Conservation (phyloP, 2,113 vertebrate species). For the Scomber colias region DNA sequence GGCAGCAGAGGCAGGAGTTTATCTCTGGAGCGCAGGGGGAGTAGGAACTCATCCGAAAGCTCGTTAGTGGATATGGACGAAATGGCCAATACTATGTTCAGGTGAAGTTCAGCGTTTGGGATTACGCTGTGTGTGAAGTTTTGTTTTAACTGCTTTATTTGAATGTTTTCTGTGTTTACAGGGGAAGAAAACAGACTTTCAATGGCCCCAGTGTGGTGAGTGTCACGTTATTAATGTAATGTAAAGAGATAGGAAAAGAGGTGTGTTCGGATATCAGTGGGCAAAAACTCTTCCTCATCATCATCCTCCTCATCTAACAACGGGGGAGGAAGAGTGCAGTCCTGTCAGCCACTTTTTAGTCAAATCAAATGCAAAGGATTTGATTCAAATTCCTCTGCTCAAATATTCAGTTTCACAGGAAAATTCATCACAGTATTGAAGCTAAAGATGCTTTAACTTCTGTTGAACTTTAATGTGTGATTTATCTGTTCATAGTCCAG, state of each 20-base stretch:
- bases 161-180: slow-evolving; percentile 53
- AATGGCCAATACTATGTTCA: slow-evolving; percentile 81
- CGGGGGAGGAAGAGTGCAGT: too few species aligned
- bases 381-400: too few species aligned
- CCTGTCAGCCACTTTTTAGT: too few species aligned
- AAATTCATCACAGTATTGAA: too few species aligned
- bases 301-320: too few species aligned
- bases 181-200: slow-evolving; percentile 76
- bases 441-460: too few species aligned
- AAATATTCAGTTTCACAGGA: too few species aligned
- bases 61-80: slow-evolving; percentile 89
- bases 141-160: background rate
- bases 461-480: background rate
- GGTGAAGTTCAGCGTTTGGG: slow-evolving; percentile 69
- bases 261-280: too few species aligned
- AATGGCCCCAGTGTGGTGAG: slow-evolving; percentile 81
- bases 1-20: slow-evolving; percentile 85
- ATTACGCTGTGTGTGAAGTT: background rate
- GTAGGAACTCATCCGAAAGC: slow-evolving; percentile 88
- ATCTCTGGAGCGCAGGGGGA: slow-evolving; percentile 88
- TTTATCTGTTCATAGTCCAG: slow-evolving; percentile 67
- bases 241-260: too few species aligned
- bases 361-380: too few species aligned
- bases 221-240: slow-evolving; percentile 1
- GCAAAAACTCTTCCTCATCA: too few species aligned